Evolutionary conservation across 2,888 invertebrate genomes (phyloP).

Genomic region (Hypomecis punctinalis): DNA sequence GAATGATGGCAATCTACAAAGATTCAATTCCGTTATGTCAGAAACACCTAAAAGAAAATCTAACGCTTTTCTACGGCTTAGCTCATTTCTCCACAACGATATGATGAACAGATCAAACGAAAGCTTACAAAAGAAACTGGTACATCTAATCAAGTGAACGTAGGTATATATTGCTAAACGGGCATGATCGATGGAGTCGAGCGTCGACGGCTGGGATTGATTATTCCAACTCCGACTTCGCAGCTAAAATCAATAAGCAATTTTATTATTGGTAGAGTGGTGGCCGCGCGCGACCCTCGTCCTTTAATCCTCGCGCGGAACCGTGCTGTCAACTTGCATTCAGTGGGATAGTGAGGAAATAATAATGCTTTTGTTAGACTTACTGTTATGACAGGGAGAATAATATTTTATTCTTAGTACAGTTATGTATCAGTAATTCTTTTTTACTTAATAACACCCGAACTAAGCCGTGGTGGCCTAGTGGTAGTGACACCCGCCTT

Average conservation of each 20-base stretch:
- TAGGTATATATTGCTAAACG: conserved; percentile 9
- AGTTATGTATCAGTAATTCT: not conserved
- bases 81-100: too few species aligned
- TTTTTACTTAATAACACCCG: too few species aligned
- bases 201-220: conserved; percentile 66
- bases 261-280: conserved; percentile 72
- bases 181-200: conserved; percentile 18
- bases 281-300: conserved; percentile 52
- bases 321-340: conserved; percentile 14
- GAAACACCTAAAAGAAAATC: too few species aligned
- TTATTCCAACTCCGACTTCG: conserved; percentile 62
- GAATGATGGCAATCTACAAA: too few species aligned
- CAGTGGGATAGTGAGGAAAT: conserved; percentile 5
- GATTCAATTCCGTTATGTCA: too few species aligned
- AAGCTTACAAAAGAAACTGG: not conserved
- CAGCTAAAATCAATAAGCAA: conserved; percentile 79
- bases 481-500: too few species aligned
- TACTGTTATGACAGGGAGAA: conserved; percentile 5
- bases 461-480: too few species aligned
- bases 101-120: too few species aligned
- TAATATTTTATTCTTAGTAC: not conserved
- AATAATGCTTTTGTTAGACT: conserved; percentile 10
- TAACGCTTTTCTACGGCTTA: too few species aligned
- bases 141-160: not conserved
- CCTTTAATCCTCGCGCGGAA: conserved; percentile 18